phyloP scores from a whole-genome alignment of 2,113 vertebrate species.

The Boleophthalmus pectinirostris region DNA sequence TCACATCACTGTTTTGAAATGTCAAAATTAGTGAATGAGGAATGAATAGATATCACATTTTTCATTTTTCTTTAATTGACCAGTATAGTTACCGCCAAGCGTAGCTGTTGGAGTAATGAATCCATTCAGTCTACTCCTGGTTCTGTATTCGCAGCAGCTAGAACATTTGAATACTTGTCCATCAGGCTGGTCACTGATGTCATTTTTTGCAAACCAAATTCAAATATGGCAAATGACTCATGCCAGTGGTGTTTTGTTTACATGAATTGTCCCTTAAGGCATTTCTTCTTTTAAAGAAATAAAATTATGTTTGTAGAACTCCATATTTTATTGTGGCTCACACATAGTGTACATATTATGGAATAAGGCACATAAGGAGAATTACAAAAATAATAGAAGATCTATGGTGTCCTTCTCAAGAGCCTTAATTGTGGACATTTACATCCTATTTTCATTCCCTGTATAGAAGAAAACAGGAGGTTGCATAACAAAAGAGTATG shows the following conservation, averaged over 20 bases:
- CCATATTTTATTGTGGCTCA: not conserved
- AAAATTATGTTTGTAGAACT: no score
- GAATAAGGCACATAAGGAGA: constrained; percentile 6
- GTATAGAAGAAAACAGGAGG: not conserved
- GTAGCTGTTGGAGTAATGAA: not conserved
- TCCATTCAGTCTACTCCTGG: not conserved
- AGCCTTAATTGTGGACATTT: constrained; percentile 52
- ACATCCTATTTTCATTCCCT: constrained; percentile 24
- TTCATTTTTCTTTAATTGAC: constrained; percentile 2
- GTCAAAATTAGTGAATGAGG: constrained; percentile 43
- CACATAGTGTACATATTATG: not conserved
- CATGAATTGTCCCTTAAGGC: constrained; percentile 30
- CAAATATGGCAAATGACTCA: constrained; percentile 19
- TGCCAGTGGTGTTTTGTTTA: constrained; percentile 30
- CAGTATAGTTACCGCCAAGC: not conserved
- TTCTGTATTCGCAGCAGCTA: not conserved
- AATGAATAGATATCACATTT: constrained; percentile 19
- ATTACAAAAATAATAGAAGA: constrained; percentile 20
- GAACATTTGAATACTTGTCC: constrained; percentile 11
- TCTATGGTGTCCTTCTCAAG: constrained; percentile 53
- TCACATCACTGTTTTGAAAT: constrained; percentile 30
- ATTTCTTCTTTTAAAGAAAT: constrained; percentile 22
- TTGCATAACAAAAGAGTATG: no score
- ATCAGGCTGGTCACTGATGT: constrained; percentile 1
- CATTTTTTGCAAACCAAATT: constrained; percentile 15